phyloP scores from a whole-genome alignment of 2,797 vertebrate species.

The Oreonectes daqikongensis region DNA sequence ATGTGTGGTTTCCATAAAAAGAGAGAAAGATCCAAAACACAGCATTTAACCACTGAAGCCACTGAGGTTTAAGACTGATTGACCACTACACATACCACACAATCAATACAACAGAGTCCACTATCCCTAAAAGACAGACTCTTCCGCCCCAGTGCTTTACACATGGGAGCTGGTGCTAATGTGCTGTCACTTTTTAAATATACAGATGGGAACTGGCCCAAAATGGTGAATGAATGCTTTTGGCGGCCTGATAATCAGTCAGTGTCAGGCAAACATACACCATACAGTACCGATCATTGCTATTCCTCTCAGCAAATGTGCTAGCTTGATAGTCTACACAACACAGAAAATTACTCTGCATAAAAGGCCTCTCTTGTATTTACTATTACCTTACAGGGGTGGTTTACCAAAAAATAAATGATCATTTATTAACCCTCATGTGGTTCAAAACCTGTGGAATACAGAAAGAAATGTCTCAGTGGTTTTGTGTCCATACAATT shows the following conservation, averaged over 20 bases:
- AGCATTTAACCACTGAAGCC: conserved; percentile 18
- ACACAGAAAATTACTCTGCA: background rate
- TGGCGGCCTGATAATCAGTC: conserved; percentile 17
- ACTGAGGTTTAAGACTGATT: conserved; percentile 12
- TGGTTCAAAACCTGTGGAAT: too few species aligned
- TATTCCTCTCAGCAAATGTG: background rate
- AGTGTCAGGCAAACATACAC: conserved; percentile 9
- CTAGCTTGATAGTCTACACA: background rate
- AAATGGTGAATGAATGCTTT: conserved; percentile 27
- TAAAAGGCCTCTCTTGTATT: background rate
- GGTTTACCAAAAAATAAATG: too few species aligned
- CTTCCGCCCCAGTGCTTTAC: conserved; percentile 7
- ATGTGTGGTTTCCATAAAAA: background rate
- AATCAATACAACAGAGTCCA: conserved; percentile 17
- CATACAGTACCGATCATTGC: background rate
- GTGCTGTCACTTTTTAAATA: conserved; percentile 28
- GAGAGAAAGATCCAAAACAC: background rate
- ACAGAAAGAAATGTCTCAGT: too few species aligned
- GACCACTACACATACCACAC: conserved; percentile 12
- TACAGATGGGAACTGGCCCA: conserved; percentile 24
- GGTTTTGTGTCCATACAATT: too few species aligned
- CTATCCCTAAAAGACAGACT: conserved; percentile 28
- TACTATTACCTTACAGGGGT: background rate
- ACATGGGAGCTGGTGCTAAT: conserved; percentile 13
- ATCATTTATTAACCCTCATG: too few species aligned